Percentiles rank a stretch among this genome's conserved stretches.
Evolutionary conservation across 1,140 invertebrate species (phyloP).

Genomic region (Drosophila malerkotliana): DNA sequence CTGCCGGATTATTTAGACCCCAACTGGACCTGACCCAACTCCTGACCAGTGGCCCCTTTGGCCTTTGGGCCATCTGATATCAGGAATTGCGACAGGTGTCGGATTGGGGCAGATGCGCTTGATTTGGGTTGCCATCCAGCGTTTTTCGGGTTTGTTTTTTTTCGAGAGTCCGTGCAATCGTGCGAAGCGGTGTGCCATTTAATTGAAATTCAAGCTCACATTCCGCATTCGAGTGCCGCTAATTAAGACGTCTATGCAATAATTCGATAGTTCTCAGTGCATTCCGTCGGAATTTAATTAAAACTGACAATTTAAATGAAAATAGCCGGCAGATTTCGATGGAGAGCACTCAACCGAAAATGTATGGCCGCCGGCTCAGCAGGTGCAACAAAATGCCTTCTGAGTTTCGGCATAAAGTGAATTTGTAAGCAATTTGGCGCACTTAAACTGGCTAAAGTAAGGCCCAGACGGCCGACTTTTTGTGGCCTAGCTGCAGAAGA

Average conservation of each 20-base stretch:
- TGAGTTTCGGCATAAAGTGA: conserved; percentile 49
- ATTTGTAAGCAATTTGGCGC: conserved; percentile 71
- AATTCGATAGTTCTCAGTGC: conserved; percentile 31
- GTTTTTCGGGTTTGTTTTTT: background rate
- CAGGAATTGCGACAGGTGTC: conserved; percentile 66
- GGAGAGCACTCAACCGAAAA: conserved; percentile 8
- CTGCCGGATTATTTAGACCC: conserved; percentile 15
- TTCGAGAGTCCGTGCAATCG: conserved; percentile 15
- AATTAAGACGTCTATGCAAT: conserved; percentile 71
- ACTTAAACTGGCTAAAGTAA: conserved; percentile 20
- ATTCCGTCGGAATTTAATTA: conserved; percentile 55
- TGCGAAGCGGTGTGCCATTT: conserved; percentile 42
- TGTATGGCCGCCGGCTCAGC: conserved; percentile 7
- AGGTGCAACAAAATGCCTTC: conserved; percentile 51
- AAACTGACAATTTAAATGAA: conserved; percentile 45
- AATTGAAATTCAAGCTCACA: conserved; percentile 68
- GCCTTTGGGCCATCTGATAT: conserved; percentile 42
- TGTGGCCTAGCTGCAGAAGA: conserved; percentile 2
- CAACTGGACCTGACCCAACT: conserved; percentile 1
- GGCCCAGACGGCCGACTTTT: conserved; percentile 22
- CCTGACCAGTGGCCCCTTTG: conserved; percentile 1
- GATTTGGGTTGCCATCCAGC: conserved; percentile 51
- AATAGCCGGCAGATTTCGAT: conserved; percentile 18
- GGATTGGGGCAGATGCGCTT: conserved; percentile 54
- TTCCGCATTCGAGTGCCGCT: conserved; percentile 36